Evolutionary conservation across 1,140 invertebrate species (phyloP), one percentile per base, ranked within the genome.

Genomic region (Hypothenemus hampei): DNA sequence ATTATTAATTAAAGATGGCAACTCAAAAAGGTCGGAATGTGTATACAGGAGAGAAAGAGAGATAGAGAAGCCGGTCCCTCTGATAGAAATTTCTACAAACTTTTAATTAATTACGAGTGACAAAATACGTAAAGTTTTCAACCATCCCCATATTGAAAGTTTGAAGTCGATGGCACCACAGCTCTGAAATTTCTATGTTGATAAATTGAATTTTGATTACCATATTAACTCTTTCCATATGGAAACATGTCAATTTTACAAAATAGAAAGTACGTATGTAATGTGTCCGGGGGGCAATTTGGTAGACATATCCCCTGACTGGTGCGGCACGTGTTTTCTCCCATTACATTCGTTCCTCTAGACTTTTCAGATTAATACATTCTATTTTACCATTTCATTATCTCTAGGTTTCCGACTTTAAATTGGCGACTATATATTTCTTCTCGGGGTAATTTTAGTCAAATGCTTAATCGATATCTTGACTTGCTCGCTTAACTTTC

Each of bases 381-480:
- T 51, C 49, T 51, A 51, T 51, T 51, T 51, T 51, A 51, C 49
- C 36, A 37, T 37, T 51, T 43, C 49, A 51, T 51, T 51, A 51
- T 51, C 49, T 51, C 29, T 35, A 18, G 46, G 23, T 43, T 51
- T 43, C 49, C 49, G 21, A 20, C 20, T 51, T 51, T 40, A 51
- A 51, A 51, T 51, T 51, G 49, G 13, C 4, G 47, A 7, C 36
- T 3, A 41, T 41, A 51, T 51, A 51, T 51, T 41, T 31, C 18
- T 1, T 13, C n/a, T 22, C 3, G 13, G 22, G 33, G 31, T 33
- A 48, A 46, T 46, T 46, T 46, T 24, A 46, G 43, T 46, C 23
- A 46, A 46, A 46, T 31, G 43, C 19, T 31, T 31, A 29, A 29
- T 46, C 43, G 43, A 46, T 46, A 31, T 46, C 22, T 10, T n/a